Conservation (phyloP, 2,888 invertebrate genomes). For the Smittia sp. region DNA sequence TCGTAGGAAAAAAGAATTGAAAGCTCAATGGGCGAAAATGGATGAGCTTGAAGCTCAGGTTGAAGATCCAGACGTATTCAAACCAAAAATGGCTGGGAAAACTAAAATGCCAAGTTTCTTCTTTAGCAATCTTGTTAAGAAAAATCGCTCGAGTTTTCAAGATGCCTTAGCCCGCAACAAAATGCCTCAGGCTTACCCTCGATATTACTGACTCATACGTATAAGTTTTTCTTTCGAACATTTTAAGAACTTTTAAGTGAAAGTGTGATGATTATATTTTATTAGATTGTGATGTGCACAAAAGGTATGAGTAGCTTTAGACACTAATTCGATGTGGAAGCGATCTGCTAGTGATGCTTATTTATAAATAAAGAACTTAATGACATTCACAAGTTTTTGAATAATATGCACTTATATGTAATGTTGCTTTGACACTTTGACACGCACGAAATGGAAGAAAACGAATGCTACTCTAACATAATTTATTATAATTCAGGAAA, state of each 20-base stretch:
- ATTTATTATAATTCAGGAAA: conserved; percentile 58
- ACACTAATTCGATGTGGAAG: no score
- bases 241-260: no score
- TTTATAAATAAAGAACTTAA: no score
- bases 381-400: no score
- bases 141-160: background rate
- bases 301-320: no score
- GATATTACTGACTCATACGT: no score
- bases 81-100: conserved; percentile 37
- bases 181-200: conserved; percentile 16
- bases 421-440: no score
- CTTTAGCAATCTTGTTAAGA: conserved; percentile 20
- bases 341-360: no score
- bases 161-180: background rate
- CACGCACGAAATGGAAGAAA: background rate
- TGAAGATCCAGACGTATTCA: conserved; percentile 20
- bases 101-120: conserved; percentile 28
- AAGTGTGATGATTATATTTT: no score
- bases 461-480: background rate
- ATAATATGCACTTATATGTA: no score
- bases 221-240: no score
- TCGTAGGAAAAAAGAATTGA: background rate
- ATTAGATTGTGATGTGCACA: no score
- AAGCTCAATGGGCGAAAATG: background rate
- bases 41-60: background rate